Conservation (phyloP, 2,888 invertebrate species). For the Argyresthia albistria region DNA sequence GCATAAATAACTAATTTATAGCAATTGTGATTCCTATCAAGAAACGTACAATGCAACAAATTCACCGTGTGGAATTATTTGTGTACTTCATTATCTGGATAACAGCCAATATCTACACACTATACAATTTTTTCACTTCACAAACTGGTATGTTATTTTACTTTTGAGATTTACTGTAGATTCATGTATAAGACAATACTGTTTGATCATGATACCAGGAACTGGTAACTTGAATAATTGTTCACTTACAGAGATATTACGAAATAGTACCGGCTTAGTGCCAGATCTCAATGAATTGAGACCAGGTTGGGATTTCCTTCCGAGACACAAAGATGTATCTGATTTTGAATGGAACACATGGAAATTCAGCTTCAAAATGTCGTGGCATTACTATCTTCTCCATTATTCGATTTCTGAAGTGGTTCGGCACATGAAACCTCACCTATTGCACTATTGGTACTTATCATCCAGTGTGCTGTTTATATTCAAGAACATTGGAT, state of each 20-base stretch:
- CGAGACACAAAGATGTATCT: constrained; percentile 74
- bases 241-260: constrained; percentile 39
- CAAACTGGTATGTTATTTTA: constrained; percentile 57
- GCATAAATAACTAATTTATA: too few relatives aligned
- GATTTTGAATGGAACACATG: constrained; percentile 82
- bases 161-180: background rate
- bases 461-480: constrained; percentile 59
- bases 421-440: constrained; percentile 30
- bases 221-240: background rate
- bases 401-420: constrained; percentile 70
- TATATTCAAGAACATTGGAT: constrained; percentile 56
- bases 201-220: background rate
- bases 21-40: too few relatives aligned
- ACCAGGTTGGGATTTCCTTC: constrained; percentile 70
- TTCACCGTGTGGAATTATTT: constrained; percentile 43
- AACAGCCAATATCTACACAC: constrained; percentile 65
- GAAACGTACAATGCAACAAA: constrained; percentile 26
- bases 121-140: constrained; percentile 63
- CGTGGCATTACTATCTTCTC: constrained; percentile 68
- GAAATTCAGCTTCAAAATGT: constrained; percentile 62
- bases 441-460: constrained; percentile 67
- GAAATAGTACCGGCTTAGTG: constrained; percentile 17
- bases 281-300: constrained; percentile 47
- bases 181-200: constrained; percentile 6
- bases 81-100: constrained; percentile 70